A percentile compares a stretch with the other conserved stretches of the same genome.
Evolutionary conservation across 1,140 invertebrate species (phyloP).

Genomic region (Eufriesea mexicana): DNA sequence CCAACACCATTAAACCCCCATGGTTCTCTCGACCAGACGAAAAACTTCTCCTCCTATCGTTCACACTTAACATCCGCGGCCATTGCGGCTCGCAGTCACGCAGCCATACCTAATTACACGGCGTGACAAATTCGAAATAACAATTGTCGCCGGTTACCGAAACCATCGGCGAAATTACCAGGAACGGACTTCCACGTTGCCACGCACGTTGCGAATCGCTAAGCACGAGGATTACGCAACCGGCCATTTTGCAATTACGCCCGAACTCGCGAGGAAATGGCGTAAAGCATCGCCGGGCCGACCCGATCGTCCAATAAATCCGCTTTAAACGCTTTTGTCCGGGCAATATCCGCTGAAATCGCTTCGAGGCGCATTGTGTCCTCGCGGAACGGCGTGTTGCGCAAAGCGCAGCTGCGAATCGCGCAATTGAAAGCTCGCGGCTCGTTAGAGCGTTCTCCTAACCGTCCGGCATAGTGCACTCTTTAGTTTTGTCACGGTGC

Average conservation of each 20-base stretch:
- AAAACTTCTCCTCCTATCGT: neutral
- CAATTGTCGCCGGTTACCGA: neutral
- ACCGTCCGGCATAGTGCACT: constrained; percentile 15
- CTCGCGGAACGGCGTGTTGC: constrained; percentile 15
- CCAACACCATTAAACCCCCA: no score
- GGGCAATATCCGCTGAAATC: neutral
- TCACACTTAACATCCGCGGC: neutral
- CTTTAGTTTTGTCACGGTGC: constrained; percentile 47
- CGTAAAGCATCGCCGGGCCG: no score
- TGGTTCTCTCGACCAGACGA: no score
- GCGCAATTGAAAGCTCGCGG: constrained; percentile 33
- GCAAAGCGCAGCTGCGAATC: constrained; percentile 38
- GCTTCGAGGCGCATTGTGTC: constrained; percentile 9
- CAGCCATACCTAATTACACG: neutral
- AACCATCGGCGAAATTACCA: neutral
- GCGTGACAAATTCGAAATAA: constrained; percentile 1
- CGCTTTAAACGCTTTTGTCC: constrained; percentile 33
- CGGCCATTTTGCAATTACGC: neutral
- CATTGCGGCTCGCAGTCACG: neutral
- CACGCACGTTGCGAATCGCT: neutral
- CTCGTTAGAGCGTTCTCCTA: constrained; percentile 31
- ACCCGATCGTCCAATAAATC: constrained; percentile 33
- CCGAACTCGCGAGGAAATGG: neutral
- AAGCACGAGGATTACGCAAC: neutral
- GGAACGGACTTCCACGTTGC: neutral